These are phyloP conservation scores for Nannoperca australis DNA, from an alignment of 2,797 vertebrate species.

Conservation along the genomic window DNA sequence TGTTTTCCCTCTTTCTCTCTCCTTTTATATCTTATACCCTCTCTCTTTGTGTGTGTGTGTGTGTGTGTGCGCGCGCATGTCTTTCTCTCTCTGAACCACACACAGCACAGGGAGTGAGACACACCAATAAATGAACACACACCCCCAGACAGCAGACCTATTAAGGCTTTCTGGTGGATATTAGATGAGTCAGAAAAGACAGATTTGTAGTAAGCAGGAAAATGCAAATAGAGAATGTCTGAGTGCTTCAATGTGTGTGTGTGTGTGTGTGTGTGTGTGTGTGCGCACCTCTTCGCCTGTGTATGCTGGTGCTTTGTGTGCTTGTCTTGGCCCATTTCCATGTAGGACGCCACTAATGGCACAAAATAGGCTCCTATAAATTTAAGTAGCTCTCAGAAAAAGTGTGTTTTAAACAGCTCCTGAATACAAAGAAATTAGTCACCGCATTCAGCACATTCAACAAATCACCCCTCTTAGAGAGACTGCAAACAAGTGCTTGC, in stretches of 20 bases:
- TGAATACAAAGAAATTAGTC: constrained; percentile 49
- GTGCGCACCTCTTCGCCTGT: background rate
- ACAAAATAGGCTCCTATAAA: constrained; percentile 41
- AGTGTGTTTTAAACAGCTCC: constrained; percentile 18
- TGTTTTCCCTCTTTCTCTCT: background rate
- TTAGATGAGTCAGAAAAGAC: constrained; percentile 47
- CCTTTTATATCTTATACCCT: background rate
- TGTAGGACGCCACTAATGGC: constrained; percentile 45
- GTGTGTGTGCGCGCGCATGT: background rate
- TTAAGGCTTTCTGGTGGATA: constrained; percentile 42
- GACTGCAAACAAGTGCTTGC: constrained; percentile 16
- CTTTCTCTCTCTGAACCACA: background rate
- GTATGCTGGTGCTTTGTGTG: constrained; percentile 13
- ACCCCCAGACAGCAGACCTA: constrained; percentile 25
- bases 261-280: constrained; percentile 15
- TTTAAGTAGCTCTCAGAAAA: constrained; percentile 37
- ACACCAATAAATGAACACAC: constrained; percentile 22
- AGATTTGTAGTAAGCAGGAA: constrained; percentile 12
- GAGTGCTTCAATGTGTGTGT: constrained; percentile 22
- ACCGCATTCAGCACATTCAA: constrained; percentile 32
- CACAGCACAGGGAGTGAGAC: background rate
- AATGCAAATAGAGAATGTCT: constrained; percentile 13
- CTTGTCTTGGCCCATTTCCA: constrained; percentile 45
- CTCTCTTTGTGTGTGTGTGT: background rate
- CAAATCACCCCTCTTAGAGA: constrained; percentile 16